A percentile compares a stretch with the other conserved stretches of the same genome.
Evolutionary conservation across 2,113 vertebrate species (phyloP).

Genomic region (Pleuronectes platessa): DNA sequence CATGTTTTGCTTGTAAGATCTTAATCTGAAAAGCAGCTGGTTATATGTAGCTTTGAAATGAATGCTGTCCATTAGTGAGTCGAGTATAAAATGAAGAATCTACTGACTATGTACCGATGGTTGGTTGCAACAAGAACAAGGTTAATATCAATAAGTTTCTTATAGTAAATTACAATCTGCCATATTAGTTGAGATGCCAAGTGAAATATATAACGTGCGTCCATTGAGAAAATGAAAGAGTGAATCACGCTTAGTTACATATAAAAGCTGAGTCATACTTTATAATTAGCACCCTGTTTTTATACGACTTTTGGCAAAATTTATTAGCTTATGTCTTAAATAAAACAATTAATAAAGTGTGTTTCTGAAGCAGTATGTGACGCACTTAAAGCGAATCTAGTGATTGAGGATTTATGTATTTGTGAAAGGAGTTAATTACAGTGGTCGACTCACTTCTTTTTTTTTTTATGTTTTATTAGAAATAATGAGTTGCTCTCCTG

Average conservation of each 20-base stretch:
- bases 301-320: slow-evolving; percentile 4
- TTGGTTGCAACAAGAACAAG: background rate
- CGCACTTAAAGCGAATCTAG: slow-evolving; percentile 27
- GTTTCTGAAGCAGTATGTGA: slow-evolving; percentile 24
- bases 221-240: background rate
- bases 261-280: background rate
- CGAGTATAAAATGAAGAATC: background rate
- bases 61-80: background rate
- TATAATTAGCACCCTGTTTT: background rate
- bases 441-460: background rate
- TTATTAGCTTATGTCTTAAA: slow-evolving; percentile 19
- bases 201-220: background rate
- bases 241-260: background rate
- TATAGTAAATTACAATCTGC: background rate
- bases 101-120: background rate
- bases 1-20: background rate
- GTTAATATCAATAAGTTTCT: background rate
- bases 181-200: background rate
- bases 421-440: slow-evolving; percentile 51
- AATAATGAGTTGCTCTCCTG: slow-evolving; percentile 64
- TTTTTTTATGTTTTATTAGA: slow-evolving; percentile 38
- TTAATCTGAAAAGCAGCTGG: background rate
- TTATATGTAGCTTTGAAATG: background rate
- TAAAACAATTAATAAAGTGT: background rate
- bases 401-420: slow-evolving; percentile 28